Base-by-base conservation (phyloP, 2,797 vertebrate species). In the Caiman crocodilus region DNA sequence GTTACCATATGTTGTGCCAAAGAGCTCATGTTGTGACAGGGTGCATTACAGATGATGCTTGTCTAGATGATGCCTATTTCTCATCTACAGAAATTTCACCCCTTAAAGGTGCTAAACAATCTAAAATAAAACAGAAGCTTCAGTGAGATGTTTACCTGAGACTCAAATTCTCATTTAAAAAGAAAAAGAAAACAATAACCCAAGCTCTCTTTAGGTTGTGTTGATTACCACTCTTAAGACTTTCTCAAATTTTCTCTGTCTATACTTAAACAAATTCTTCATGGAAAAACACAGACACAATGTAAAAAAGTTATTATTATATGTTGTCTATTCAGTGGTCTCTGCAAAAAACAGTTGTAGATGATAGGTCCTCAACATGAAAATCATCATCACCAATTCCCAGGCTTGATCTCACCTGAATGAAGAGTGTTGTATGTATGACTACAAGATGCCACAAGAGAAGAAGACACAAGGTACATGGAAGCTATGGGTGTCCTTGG, bases 1-100 rank as follows among this genome's bases (percentile, higher is more conserved):
- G 94, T 96, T 95, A 93, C 97, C 95, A 94, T 97, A 97, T 97
- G 96, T 97, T 97, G 94, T 95, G 92, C 94, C 95, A 97, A 96
- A 96, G 94, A 97, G 79, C 94, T 96, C 96, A 90, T 8, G 79
- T 95, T 73, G 69, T 92, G 95, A 97, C 91, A 95, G 83, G 81
- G 90, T 93, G 92, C 83, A 90, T 88, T 96, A 89, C 89, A 89
- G 73, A 97, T 96, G 82, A 94, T 89, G 77, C 74, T 91, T 93
- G 95, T 93, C 91, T 92, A 78, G 90, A 90, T 82, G 91, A 93
- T 56, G 50, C 85, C 65, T 89, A 85, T 96, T 87, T 76, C 92
- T 96, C 90, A 78, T 90, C 83, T 96, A 55, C 14, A 89, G 85
- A 94, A 96, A 90, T 87, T 21, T 30, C 76, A 77, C 32, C 65